Conservation (phyloP, 2,888 invertebrate genomes). For the Lordiphosa fenestrarum region DNA sequence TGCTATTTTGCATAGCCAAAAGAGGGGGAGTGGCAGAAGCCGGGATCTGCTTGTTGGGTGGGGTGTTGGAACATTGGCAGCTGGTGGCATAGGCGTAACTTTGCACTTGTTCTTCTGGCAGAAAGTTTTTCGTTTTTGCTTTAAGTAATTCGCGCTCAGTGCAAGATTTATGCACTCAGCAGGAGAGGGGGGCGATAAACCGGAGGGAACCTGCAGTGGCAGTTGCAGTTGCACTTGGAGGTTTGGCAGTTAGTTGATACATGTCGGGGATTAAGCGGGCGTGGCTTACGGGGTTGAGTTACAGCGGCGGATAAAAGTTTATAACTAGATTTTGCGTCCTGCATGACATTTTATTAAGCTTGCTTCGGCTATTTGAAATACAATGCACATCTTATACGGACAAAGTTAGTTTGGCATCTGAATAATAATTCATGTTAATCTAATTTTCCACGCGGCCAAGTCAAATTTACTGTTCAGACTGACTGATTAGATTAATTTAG, state of each 20-base stretch:
- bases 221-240: conserved; percentile 24
- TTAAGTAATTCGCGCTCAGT: conserved; percentile 65
- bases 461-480: no score
- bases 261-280: conserved; percentile 54
- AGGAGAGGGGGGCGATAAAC: neutral
- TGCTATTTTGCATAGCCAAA: conserved; percentile 60
- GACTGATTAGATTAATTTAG: no score
- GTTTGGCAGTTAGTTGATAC: conserved; percentile 38
- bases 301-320: conserved; percentile 18
- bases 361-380: no score
- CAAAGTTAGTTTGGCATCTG: no score
- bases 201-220: conserved; percentile 21
- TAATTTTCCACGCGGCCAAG: no score
- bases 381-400: no score
- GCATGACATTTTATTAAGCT: conserved; percentile 2
- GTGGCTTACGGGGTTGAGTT: conserved; percentile 13
- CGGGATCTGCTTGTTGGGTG: conserved; percentile 12
- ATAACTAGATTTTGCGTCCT: conserved; percentile 1
- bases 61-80: conserved; percentile 67
- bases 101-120: conserved; percentile 41
- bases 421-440: no score
- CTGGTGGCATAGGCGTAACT: conserved; percentile 61
- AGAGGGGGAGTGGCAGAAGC: conserved; percentile 14
- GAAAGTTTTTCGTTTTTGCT: conserved; percentile 49
- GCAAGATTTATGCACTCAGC: conserved; percentile 59